These are phyloP conservation scores for Argyrosomus regius DNA, from an alignment of 2,797 vertebrate species.

Conservation along the genomic window DNA sequence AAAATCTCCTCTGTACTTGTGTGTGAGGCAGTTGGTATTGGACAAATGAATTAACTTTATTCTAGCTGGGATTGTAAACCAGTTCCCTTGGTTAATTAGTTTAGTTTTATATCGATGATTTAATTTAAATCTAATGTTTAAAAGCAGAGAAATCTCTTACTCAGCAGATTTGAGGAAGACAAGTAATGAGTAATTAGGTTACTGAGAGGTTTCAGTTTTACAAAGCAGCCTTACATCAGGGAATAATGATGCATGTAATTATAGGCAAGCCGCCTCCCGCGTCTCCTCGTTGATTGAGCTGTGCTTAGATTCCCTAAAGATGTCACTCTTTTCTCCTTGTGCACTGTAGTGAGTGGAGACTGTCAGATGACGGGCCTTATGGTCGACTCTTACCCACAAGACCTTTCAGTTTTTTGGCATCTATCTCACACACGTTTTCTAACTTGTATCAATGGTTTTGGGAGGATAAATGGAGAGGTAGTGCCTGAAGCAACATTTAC, in stretches of 20 bases:
- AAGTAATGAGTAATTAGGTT: constrained; percentile 44
- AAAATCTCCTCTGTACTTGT: not conserved
- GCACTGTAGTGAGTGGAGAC: not conserved
- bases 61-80: not conserved
- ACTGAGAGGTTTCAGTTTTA: constrained; percentile 48
- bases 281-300: constrained; percentile 63
- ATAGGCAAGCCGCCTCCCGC: constrained; percentile 32
- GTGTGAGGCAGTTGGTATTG: not conserved
- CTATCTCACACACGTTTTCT: not conserved
- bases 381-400: constrained; percentile 7
- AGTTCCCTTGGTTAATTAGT: not conserved
- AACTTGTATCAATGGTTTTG: no score
- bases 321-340: constrained; percentile 40
- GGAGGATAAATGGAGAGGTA: not conserved
- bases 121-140: not conserved
- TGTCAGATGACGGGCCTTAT: constrained; percentile 21
- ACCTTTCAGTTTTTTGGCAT: not conserved
- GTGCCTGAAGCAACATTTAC: not conserved
- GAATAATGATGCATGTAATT: constrained; percentile 70
- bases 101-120: not conserved
- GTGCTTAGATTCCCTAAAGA: constrained; percentile 54
- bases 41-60: constrained; percentile 11
- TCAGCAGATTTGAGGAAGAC: constrained; percentile 28
- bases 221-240: constrained; percentile 42
- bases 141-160: not conserved